These are phyloP conservation scores for Drosophila mercatorum DNA, from an alignment of 2,888 invertebrate genomes.

Conservation along the genomic window DNA sequence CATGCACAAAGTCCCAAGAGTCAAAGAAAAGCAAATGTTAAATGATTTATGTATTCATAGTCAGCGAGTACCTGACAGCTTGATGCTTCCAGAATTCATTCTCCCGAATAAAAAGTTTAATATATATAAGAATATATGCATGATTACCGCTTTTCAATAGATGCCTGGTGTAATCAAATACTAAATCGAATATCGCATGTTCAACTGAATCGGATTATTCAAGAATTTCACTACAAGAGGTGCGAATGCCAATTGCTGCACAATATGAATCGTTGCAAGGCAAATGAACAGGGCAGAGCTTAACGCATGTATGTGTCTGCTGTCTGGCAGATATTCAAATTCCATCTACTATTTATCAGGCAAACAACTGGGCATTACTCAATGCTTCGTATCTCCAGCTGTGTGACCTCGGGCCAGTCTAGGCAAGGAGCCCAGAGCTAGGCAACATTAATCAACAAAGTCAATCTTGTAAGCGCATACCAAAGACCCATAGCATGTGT, in stretches of 20 bases:
- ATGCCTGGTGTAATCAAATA: too few species aligned
- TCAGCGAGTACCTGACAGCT: neutral
- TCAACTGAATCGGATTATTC: neutral
- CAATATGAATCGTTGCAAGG: neutral
- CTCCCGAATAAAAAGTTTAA: neutral
- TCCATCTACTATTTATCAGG: constrained; percentile 12
- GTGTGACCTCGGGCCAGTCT: constrained; percentile 22
- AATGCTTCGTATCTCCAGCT: constrained; percentile 37
- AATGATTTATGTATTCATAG: neutral
- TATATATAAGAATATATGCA: neutral
- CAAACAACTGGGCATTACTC: constrained; percentile 32
- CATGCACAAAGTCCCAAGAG: neutral
- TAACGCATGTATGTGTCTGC: constrained; percentile 5
- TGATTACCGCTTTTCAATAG: neutral
- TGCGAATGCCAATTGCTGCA: neutral
- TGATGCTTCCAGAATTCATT: neutral
- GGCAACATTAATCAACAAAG: constrained; percentile 68
- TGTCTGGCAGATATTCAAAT: constrained; percentile 1
- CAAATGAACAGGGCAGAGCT: constrained; percentile 8
- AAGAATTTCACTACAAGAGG: neutral
- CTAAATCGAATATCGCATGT: neutral
- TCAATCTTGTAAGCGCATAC: constrained; percentile 61
- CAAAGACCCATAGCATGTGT: constrained; percentile 15
- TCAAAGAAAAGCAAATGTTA: neutral
- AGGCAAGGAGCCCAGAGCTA: constrained; percentile 19